Evolutionary conservation across 1,140 invertebrate species (phyloP).

Genomic region (Druon quercuslanigerum): DNA sequence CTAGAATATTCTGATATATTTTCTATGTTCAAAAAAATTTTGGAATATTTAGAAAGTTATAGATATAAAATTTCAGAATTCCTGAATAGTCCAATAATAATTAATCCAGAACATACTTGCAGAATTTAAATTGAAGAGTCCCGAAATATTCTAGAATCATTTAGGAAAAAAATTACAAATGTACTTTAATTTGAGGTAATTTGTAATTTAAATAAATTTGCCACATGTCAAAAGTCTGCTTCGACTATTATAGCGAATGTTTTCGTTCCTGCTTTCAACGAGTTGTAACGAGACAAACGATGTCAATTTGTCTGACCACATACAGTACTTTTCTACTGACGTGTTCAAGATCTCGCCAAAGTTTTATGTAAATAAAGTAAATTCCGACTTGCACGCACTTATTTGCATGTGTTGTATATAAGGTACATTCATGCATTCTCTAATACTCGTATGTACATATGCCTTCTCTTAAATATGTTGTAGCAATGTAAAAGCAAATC

Average conservation of each 20-base stretch:
- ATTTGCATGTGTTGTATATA: neutral
- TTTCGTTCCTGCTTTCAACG: neutral
- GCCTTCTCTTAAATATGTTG: neutral
- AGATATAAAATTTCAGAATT: too few relatives aligned
- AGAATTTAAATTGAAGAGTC: too few relatives aligned
- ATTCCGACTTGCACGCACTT: neutral
- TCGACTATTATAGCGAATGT: neutral
- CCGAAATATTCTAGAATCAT: too few relatives aligned
- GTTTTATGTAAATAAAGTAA: constrained; percentile 1
- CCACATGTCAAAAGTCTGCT: neutral
- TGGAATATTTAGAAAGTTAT: too few relatives aligned
- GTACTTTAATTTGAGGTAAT: too few relatives aligned
- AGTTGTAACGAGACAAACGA: constrained; percentile 1
- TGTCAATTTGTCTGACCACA: constrained; percentile 12
- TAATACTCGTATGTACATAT: neutral
- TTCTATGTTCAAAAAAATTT: too few relatives aligned
- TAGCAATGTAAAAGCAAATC: neutral
- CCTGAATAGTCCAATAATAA: too few relatives aligned
- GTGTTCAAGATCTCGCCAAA: constrained; percentile 5
- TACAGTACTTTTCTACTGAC: constrained; percentile 1
- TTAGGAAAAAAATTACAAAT: too few relatives aligned
- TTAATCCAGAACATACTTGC: too few relatives aligned
- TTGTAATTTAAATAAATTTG: too few relatives aligned
- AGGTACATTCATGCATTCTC: neutral
- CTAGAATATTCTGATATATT: too few relatives aligned